Evolutionary conservation across 2,888 invertebrate genomes (phyloP).

Genomic region (Callimorpha dominula): DNA sequence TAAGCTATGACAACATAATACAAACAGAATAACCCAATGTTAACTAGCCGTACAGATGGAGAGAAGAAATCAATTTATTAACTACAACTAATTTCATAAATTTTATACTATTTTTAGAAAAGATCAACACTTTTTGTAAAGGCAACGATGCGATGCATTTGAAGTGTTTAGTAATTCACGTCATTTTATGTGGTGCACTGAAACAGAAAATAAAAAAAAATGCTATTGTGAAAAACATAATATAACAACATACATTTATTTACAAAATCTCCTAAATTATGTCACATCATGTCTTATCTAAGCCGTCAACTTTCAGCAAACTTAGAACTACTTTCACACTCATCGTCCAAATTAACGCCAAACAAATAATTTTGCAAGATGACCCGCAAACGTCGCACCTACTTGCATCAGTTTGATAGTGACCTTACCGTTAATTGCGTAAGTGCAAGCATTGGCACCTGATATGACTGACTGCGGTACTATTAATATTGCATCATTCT

Average conservation of each 20-base stretch:
- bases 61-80: too few species aligned
- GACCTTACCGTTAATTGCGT: constrained; percentile 34
- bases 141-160: too few species aligned
- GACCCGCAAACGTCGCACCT: not conserved
- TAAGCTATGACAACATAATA: too few species aligned
- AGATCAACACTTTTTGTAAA: too few species aligned
- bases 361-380: not conserved
- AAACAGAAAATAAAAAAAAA: too few species aligned
- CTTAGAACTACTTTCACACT: not conserved
- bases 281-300: not conserved
- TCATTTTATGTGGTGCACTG: too few species aligned
- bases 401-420: constrained; percentile 41
- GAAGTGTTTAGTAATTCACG: not conserved
- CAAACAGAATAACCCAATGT: too few species aligned
- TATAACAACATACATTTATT: not conserved
- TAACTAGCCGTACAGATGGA: too few species aligned
- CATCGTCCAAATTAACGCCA: not conserved
- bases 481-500: constrained; percentile 18
- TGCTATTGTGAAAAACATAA: not conserved
- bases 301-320: not conserved
- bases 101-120: too few species aligned
- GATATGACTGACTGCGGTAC: constrained; percentile 12
- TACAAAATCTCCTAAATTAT: not conserved
- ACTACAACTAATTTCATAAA: too few species aligned
- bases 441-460: constrained; percentile 12